Evolutionary conservation across 1,140 invertebrate genomes (phyloP).

Genomic region (Oscheius sp.): DNA sequence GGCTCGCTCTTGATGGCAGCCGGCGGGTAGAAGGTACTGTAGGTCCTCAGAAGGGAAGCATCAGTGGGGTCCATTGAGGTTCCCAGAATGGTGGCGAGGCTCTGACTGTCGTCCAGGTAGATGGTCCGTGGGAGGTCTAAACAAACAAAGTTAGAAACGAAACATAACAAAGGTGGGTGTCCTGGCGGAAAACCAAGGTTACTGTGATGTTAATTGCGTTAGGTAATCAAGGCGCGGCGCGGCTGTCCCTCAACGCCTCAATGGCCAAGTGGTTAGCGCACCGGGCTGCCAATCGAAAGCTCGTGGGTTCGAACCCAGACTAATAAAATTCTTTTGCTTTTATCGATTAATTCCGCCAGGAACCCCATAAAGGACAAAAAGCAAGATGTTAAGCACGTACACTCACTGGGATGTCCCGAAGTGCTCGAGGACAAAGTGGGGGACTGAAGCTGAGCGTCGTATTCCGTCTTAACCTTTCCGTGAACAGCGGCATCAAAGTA

Average conservation of each 20-base stretch:
- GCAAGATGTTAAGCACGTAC: not conserved
- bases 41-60: not conserved
- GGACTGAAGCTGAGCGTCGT: conserved; percentile 28
- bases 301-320: no score
- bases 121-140: not conserved
- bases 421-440: conserved; percentile 28
- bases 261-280: no score
- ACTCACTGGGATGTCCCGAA: not conserved
- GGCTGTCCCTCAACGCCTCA: no score
- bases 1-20: conserved; percentile 25
- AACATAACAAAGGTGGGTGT: not conserved
- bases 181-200: no score
- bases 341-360: no score
- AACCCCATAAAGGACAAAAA: no score
- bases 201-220: no score
- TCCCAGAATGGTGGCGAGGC: not conserved
- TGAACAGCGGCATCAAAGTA: conserved; percentile 17
- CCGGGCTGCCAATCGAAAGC: no score
- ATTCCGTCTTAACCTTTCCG: conserved; percentile 10
- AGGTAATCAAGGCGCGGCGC: no score
- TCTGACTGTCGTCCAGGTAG: no score
- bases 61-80: conserved; percentile 14
- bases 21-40: not conserved
- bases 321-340: no score
- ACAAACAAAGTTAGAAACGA: conserved; percentile 12